These are phyloP conservation scores for Andinoacara biseriatus DNA, from an alignment of 2,113 vertebrate genomes.

Conservation along the genomic window DNA sequence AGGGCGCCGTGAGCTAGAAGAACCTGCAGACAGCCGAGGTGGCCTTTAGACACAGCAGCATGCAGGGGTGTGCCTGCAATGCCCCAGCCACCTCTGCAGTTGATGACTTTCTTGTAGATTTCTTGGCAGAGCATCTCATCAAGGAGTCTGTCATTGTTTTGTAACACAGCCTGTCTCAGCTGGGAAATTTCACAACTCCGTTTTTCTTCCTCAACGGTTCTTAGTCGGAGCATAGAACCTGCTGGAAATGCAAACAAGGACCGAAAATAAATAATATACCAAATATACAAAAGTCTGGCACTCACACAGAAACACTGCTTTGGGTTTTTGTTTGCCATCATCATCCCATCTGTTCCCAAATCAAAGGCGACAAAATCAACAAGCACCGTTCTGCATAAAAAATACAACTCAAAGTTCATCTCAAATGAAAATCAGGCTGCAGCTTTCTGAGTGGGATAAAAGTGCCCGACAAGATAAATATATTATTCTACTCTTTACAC, in stretches of 20 bases:
- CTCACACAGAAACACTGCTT: not conserved
- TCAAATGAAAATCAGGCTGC: not conserved
- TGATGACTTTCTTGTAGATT: constrained; percentile 86
- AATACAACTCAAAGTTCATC: not conserved
- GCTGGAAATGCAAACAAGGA: not conserved
- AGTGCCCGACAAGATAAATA: not conserved
- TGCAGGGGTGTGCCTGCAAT: constrained; percentile 89
- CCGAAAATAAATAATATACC: not conserved
- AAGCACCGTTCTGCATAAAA: not conserved
- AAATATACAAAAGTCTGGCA: not conserved
- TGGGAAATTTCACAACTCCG: constrained; percentile 75
- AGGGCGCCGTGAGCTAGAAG: constrained; percentile 87
- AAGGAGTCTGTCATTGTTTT: constrained; percentile 82
- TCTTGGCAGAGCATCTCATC: constrained; percentile 85
- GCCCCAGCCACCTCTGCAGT: constrained; percentile 91
- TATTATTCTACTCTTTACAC: not conserved
- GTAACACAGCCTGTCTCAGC: constrained; percentile 82
- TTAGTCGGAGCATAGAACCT: constrained; percentile 83
- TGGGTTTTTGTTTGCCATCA: not conserved
- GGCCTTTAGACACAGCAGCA: constrained; percentile 85
- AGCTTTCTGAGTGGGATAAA: not conserved
- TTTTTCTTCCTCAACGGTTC: constrained; percentile 70
- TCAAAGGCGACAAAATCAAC: not conserved
- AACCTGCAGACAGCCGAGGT: constrained; percentile 83
- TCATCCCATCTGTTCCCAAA: not conserved